Evolutionary conservation across 2,113 vertebrate genomes (phyloP).

Genomic region (Archocentrus centrarchus): DNA sequence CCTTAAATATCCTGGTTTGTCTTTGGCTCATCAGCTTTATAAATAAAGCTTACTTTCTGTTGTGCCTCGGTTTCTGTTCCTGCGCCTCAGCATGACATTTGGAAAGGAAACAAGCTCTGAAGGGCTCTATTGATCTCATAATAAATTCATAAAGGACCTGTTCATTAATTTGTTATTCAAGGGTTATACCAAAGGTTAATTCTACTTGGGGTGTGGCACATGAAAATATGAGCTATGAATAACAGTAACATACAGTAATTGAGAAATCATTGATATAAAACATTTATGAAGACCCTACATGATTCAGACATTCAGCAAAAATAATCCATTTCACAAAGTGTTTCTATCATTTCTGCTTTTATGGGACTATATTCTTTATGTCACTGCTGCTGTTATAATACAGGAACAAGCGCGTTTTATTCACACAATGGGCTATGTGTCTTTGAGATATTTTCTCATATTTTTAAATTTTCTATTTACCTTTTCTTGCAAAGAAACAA

Average conservation of each 20-base stretch:
- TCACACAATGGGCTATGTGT: neutral
- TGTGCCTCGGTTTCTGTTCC: rapidly evolving
- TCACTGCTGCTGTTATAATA: neutral
- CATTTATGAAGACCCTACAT: neutral
- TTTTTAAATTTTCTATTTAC: too few relatives aligned
- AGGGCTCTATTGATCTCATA: neutral
- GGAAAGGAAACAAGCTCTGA: neutral
- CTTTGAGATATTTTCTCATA: too few relatives aligned
- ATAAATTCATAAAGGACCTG: neutral
- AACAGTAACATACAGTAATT: too few relatives aligned
- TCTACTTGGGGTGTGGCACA: neutral
- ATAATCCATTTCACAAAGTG: neutral
- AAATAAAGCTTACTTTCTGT: neutral
- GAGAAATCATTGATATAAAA: neutral
- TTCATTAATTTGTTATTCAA: neutral
- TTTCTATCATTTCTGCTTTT: neutral
- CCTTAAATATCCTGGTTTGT: rapidly evolving
- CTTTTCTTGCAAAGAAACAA: too few relatives aligned
- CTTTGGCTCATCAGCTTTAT: neutral
- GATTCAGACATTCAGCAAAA: neutral
- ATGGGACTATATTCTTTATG: neutral
- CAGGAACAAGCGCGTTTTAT: neutral
- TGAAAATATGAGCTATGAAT: neutral
- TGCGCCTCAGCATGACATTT: neutral
- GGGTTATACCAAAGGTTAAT: neutral